Conservation (phyloP, 2,888 invertebrate species). For the Drosophila yooni region DNA sequence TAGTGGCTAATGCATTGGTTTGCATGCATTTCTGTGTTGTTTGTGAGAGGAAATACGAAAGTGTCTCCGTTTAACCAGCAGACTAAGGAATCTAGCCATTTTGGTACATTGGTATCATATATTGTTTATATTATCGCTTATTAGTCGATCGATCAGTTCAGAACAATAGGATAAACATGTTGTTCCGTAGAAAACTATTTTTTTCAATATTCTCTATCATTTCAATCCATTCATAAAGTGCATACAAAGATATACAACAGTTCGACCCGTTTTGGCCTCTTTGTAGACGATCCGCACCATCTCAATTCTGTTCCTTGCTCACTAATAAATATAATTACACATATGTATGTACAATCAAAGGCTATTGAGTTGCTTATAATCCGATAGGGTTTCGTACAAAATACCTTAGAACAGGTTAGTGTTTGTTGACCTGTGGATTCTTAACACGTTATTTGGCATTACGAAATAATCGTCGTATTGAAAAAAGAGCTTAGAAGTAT, state of each 20-base stretch:
- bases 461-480: not conserved
- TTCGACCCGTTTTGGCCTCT: not conserved
- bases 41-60: not conserved
- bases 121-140: too few species aligned
- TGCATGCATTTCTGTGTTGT: not conserved
- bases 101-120: not conserved
- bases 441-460: not conserved
- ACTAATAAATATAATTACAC: not conserved
- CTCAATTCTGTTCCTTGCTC: not conserved
- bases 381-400: not conserved
- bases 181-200: not conserved
- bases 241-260: not conserved
- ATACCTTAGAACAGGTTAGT: not conserved
- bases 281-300: slow-evolving; percentile 1
- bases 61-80: not conserved
- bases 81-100: not conserved
- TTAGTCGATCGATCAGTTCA: not conserved
- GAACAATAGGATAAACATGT: not conserved
- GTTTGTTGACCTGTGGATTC: not conserved
- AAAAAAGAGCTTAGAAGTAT: not conserved
- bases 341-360: not conserved
- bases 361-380: not conserved
- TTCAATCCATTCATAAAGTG: slow-evolving; percentile 1
- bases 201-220: not conserved
- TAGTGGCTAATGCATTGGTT: not conserved